Conservation (phyloP, 1,140 invertebrate genomes). For the Scaptomyza pallida region DNA sequence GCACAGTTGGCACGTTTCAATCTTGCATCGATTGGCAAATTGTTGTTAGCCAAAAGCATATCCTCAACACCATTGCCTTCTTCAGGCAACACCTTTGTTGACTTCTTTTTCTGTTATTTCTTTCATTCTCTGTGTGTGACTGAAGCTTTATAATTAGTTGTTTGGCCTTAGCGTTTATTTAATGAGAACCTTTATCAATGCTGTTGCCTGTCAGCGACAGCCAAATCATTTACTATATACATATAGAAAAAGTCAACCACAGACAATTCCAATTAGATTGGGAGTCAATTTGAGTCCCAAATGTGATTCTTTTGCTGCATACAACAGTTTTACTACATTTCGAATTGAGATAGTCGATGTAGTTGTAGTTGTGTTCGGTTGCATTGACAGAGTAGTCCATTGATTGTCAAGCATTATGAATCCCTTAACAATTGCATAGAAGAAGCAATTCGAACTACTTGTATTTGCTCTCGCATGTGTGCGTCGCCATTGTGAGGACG, state of each 20-base stretch:
- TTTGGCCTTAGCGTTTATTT: not conserved
- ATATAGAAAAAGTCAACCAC: slow-evolving; percentile 6
- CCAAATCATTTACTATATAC: slow-evolving; percentile 9
- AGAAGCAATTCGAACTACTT: slow-evolving; percentile 15
- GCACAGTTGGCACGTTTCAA: slow-evolving; percentile 62
- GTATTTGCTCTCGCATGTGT: slow-evolving; percentile 36
- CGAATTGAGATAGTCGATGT: not conserved
- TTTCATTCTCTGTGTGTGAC: not conserved
- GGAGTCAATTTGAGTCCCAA: slow-evolving; percentile 51
- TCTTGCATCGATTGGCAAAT: slow-evolving; percentile 46
- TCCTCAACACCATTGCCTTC: not conserved
- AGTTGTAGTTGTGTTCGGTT: not conserved
- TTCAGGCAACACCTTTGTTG: slow-evolving; percentile 2
- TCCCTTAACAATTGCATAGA: slow-evolving; percentile 56
- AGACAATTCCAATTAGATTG: slow-evolving; percentile 30
- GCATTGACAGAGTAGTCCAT: not conserved
- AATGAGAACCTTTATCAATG: slow-evolving; percentile 36
- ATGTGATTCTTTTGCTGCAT: slow-evolving; percentile 11
- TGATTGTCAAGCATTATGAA: slow-evolving; percentile 28
- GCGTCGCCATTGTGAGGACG: slow-evolving; percentile 36
- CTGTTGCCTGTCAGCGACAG: slow-evolving; percentile 44
- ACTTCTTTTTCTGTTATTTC: slow-evolving; percentile 4
- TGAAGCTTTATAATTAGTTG: slow-evolving; percentile 11
- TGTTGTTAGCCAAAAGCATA: slow-evolving; percentile 4
- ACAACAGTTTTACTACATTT: slow-evolving; percentile 22